Evolutionary conservation across 2,797 vertebrate genomes (phyloP).

Genomic region (Mormyrops boulengeri): DNA sequence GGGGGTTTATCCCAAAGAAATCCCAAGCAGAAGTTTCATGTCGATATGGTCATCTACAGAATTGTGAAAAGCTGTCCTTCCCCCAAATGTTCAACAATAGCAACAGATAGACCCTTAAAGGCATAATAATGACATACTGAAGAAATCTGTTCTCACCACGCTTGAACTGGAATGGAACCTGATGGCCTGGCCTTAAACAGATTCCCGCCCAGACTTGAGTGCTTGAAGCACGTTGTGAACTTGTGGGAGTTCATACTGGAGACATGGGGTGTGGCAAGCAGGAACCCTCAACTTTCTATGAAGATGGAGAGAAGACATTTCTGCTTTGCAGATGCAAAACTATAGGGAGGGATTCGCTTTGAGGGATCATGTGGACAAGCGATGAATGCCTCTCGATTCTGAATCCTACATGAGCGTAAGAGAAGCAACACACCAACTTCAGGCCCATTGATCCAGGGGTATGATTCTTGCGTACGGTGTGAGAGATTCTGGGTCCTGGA

Average conservation of each 20-base stretch:
- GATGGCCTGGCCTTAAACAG: neutral
- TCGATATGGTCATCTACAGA: neutral
- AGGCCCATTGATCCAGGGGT: neutral
- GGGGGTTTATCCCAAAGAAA: neutral
- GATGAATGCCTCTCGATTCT: neutral
- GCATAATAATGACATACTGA: neutral
- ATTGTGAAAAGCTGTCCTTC: neutral
- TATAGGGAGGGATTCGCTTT: neutral
- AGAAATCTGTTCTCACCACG: neutral
- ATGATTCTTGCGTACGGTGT: neutral
- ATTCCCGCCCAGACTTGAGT: neutral
- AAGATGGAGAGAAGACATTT: neutral
- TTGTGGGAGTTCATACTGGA: neutral
- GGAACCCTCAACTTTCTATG: neutral
- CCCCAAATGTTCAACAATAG: neutral
- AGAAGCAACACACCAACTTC: neutral
- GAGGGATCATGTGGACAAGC: neutral
- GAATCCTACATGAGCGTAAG: neutral
- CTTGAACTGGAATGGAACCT: neutral
- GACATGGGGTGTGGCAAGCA: neutral
- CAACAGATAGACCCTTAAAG: neutral
- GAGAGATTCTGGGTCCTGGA: neutral
- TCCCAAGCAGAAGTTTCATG: neutral
- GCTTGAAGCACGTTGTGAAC: neutral
- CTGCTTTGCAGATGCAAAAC: neutral